Conservation (phyloP, 2,888 invertebrate species). For the Bhutanitis thaidina region DNA sequence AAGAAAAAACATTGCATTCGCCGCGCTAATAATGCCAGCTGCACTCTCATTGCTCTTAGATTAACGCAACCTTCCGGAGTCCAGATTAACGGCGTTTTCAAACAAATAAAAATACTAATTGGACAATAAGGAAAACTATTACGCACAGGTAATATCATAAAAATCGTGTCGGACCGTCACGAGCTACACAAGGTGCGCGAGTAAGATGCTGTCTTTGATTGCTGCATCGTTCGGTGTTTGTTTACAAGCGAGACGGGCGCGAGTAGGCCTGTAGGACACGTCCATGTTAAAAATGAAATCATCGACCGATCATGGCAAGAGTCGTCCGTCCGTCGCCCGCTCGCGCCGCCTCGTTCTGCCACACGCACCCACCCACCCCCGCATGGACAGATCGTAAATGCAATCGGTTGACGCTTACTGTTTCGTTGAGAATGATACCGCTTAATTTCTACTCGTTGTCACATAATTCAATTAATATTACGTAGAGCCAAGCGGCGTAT, state of each 20-base stretch:
- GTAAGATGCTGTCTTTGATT: neutral
- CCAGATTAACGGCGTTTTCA: neutral
- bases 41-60: too few relatives aligned
- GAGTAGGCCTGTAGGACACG: constrained; percentile 1
- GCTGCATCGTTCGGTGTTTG: neutral
- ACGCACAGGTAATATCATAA: constrained; percentile 4
- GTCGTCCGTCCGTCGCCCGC: neutral
- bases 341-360: neutral
- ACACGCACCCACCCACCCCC: neutral
- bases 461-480: too few relatives aligned
- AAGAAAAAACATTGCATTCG: too few relatives aligned
- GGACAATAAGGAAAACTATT: constrained; percentile 22
- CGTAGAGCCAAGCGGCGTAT: too few relatives aligned
- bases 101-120: constrained; percentile 12
- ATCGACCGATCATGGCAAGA: neutral
- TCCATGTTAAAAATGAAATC: constrained; percentile 1
- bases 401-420: too few relatives aligned
- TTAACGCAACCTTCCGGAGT: neutral
- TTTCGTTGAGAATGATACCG: too few relatives aligned
- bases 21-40: neutral
- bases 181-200: constrained; percentile 4
- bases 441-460: too few relatives aligned
- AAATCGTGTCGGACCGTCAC: constrained; percentile 13
- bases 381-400: too few relatives aligned
- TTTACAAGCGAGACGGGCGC: neutral